These are phyloP conservation scores for Mixornis gularis DNA, from an alignment of 2,113 vertebrate genomes.

Conservation along the genomic window DNA sequence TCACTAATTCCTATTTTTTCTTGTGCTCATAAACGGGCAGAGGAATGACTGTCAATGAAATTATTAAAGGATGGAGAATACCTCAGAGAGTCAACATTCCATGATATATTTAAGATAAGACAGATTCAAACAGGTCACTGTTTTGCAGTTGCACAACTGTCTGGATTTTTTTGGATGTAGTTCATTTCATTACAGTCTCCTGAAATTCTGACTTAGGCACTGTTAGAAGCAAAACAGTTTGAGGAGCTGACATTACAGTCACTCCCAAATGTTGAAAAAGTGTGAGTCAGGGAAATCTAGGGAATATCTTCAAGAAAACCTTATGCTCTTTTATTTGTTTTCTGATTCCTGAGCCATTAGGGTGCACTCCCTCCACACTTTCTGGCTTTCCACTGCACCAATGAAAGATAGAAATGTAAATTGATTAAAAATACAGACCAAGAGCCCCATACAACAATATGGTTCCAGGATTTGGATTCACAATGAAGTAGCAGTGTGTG, in stretches of 20 bases:
- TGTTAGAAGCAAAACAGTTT: conserved; percentile 3
- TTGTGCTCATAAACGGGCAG: conserved; percentile 20
- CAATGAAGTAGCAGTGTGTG: background rate
- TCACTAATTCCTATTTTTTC: conserved; percentile 65
- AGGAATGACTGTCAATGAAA: conserved; percentile 37
- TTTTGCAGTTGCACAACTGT: conserved; percentile 48
- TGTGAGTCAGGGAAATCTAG: conserved; percentile 15
- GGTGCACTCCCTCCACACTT: background rate
- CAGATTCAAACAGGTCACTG: conserved; percentile 41
- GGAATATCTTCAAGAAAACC: background rate
- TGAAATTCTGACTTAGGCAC: background rate
- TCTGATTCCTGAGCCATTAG: background rate
- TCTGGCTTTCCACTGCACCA: background rate
- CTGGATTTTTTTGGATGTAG: conserved; percentile 32
- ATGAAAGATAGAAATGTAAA: background rate
- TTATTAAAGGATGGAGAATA: conserved; percentile 31
- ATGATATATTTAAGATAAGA: conserved; percentile 39
- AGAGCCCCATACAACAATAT: background rate
- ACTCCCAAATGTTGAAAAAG: conserved; percentile 3
- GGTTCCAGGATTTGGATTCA: background rate
- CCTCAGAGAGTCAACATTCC: conserved; percentile 1
- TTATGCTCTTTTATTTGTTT: background rate
- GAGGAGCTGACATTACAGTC: background rate
- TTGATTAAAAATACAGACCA: background rate
- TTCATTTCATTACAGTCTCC: conserved; percentile 8